These are phyloP conservation scores for Meleagris gallopavo DNA, from an alignment of 2,113 vertebrate species.

Conservation along the genomic window DNA sequence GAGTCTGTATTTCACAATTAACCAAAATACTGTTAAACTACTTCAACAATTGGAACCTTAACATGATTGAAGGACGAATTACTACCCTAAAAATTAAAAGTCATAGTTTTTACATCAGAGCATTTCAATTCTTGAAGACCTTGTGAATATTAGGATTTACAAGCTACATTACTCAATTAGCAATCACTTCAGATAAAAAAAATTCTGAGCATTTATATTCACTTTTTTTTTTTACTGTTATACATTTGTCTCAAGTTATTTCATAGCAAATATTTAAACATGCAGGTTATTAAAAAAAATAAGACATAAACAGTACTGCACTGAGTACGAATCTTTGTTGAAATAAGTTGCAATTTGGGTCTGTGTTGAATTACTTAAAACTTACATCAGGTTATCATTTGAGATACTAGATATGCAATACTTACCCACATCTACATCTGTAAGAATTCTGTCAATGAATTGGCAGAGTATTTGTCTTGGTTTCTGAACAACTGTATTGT, in stretches of 20 bases:
- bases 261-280: not conserved
- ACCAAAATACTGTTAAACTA: not conserved
- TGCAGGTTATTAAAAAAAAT: not conserved
- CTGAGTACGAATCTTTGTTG: not conserved
- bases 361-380: not conserved
- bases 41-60: not conserved
- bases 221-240: not conserved
- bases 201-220: not conserved
- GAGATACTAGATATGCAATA: not conserved
- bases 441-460: conserved; percentile 96
- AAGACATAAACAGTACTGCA: not conserved
- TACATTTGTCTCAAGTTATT: not conserved
- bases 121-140: not conserved
- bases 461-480: conserved; percentile 97
- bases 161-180: not conserved
- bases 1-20: not conserved
- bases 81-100: not conserved
- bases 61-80: not conserved
- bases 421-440: conserved; percentile 95
- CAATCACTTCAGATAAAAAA: not conserved
- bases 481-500: conserved; percentile 90
- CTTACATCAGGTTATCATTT: not conserved
- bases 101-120: not conserved
- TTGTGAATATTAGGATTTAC: not conserved
- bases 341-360: not conserved